phyloP scores from a whole-genome alignment of 2,113 vertebrate species.

The Candoia aspera region DNA sequence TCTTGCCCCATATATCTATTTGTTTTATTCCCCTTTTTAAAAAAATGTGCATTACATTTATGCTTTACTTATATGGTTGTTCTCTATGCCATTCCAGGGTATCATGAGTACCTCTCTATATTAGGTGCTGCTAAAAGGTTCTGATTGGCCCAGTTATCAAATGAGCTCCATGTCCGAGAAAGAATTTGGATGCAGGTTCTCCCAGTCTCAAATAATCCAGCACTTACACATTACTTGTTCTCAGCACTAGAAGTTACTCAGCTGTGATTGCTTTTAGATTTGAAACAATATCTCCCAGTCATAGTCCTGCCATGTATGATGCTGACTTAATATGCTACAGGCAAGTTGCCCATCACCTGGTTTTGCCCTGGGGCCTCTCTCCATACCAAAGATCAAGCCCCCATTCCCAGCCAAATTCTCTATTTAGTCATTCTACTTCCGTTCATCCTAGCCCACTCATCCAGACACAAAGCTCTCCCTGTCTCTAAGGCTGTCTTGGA shows the following conservation, averaged over 20 bases:
- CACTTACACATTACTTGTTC: not conserved
- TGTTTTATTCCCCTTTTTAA: not conserved
- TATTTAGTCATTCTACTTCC: not conserved
- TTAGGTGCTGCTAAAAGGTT: not conserved
- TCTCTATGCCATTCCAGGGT: too few species aligned
- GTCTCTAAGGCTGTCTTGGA: not conserved
- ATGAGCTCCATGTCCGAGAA: not conserved
- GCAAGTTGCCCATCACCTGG: not conserved
- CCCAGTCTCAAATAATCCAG: not conserved
- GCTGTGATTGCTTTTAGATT: not conserved
- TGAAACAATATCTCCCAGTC: not conserved
- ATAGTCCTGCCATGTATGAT: not conserved
- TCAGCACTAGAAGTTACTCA: not conserved
- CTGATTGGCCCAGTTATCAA: not conserved
- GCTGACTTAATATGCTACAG: too few species aligned
- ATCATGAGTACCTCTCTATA: not conserved
- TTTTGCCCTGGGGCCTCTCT: not conserved
- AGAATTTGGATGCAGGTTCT: not conserved
- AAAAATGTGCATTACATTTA: not conserved
- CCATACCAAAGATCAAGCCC: not conserved
- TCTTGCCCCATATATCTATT: not conserved
- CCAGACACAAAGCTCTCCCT: not conserved
- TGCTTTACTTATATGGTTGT: not conserved
- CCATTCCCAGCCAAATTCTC: not conserved
- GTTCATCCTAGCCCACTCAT: not conserved